phyloP scores from a whole-genome alignment of 2,888 invertebrate genomes.

The Neuroscelio doddi region DNA sequence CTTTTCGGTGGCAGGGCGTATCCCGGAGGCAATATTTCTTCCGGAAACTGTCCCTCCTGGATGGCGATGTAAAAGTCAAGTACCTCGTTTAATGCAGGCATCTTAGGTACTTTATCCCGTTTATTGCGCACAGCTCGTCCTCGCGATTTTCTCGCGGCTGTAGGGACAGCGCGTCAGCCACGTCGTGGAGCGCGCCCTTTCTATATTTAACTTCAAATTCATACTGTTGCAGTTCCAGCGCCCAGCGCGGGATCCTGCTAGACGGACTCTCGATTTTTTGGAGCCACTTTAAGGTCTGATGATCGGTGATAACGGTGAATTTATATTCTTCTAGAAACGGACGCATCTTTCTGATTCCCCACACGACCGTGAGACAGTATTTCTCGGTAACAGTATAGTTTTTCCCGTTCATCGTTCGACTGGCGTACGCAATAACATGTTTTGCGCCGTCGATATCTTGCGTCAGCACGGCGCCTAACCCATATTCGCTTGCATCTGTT shows the following conservation, averaged over 20 bases:
- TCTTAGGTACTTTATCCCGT: too few species aligned
- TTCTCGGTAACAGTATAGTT: constrained; percentile 33
- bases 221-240: constrained; percentile 18
- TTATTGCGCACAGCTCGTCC: too few species aligned
- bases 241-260: constrained; percentile 43
- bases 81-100: too few species aligned
- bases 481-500: constrained; percentile 28
- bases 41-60: too few species aligned
- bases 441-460: constrained; percentile 4
- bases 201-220: constrained; percentile 19
- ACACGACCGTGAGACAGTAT: constrained; percentile 49
- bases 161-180: too few species aligned
- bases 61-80: too few species aligned
- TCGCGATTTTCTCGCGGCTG: too few species aligned
- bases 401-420: constrained; percentile 22
- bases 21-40: too few species aligned
- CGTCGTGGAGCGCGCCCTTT: too few species aligned
- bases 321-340: constrained; percentile 48
- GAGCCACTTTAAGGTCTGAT: too few species aligned
- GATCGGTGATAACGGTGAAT: constrained; percentile 52
- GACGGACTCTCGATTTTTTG: constrained; percentile 43
- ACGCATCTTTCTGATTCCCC: constrained; percentile 46
- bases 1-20: too few species aligned
- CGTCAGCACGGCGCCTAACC: constrained; percentile 18
- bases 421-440: constrained; percentile 37